Base-by-base conservation (phyloP, 1,140 invertebrate genomes). In the Leptinotarsa defecta region DNA sequence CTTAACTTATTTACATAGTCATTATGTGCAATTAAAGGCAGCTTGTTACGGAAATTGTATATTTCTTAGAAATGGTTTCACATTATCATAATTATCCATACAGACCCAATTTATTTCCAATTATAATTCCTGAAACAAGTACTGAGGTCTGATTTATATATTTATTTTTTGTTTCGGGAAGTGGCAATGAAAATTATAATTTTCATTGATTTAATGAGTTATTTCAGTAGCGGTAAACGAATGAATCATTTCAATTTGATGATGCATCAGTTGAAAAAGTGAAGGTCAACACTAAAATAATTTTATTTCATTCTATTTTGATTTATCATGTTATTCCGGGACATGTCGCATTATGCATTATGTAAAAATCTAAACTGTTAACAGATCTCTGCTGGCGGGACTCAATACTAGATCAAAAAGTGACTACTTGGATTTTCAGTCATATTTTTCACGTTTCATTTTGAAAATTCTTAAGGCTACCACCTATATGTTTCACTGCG, bases 31-130 rank as follows among this genome's bases (percentile, higher is more conserved):
- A 57, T 57, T 57, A 57, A 57, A 57, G 8, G 52, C n/a, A 57
- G 52, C 52, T 57, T 57, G 52, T 57, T 57, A 57, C 15, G 13
- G 52, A 57, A 57, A 57, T 57, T n/a, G n/a, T 57, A 57, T 57
- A 57, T 15, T 57, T 57, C 15, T 19, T 57, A 43, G 34, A 43
- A 43, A 43, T 43, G 34, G 8, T 43, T 11, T 43, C 34, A 57
- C 52, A 57, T 57, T 19, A 57, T 57, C 52, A 15, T 57, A 57
- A 57, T 57, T 57, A 57, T 57, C 15, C 11, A 43, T 17, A 57
- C n/a, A 57, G n/a, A 57, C 52, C 52, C 13, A 17, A 57, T 57
- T 57, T 57, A 57, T 57, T 57, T 15, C 13, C 52, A 57, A 57
- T 57, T 57, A 57, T 57, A 57, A 57, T 57, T 17, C 52, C 52